phyloP scores from a whole-genome alignment of 2,888 invertebrate species.

The Panzeria rudis region DNA sequence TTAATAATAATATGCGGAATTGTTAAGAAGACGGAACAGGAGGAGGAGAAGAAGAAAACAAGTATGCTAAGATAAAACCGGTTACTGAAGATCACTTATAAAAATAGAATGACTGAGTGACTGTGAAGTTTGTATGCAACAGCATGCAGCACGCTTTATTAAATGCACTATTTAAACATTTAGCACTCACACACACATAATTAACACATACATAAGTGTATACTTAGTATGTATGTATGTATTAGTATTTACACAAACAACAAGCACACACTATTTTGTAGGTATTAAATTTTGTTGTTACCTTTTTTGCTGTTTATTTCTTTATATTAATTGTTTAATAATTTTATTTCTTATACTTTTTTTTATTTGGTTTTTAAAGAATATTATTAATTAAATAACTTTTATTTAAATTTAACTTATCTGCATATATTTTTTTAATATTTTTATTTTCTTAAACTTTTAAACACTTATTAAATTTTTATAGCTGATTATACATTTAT shows the following conservation, averaged over 20 bases:
- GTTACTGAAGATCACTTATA: constrained; percentile 66
- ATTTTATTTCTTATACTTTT: background rate
- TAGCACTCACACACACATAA: constrained; percentile 3
- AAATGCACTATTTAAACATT: constrained; percentile 56
- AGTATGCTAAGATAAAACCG: constrained; percentile 47
- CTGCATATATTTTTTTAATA: background rate
- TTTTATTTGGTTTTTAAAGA: background rate
- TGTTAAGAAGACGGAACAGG: background rate
- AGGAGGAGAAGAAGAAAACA: constrained; percentile 10
- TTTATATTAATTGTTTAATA: background rate
- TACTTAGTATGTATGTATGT: background rate
- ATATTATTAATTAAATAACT: background rate
- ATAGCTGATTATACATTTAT: background rate
- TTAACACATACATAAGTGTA: too few relatives aligned
- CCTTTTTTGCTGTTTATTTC: background rate
- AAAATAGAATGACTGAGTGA: constrained; percentile 60
- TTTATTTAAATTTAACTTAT: background rate
- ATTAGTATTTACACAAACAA: background rate
- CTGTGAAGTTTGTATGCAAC: constrained; percentile 28
- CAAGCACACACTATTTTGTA: background rate
- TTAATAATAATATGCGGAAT: constrained; percentile 14
- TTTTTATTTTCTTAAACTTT: constrained; percentile 9
- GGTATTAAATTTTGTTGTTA: background rate
- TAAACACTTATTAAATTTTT: background rate
- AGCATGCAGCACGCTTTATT: constrained; percentile 50